Conservation (phyloP, 2,113 vertebrate species). For the Grallaria varia region DNA sequence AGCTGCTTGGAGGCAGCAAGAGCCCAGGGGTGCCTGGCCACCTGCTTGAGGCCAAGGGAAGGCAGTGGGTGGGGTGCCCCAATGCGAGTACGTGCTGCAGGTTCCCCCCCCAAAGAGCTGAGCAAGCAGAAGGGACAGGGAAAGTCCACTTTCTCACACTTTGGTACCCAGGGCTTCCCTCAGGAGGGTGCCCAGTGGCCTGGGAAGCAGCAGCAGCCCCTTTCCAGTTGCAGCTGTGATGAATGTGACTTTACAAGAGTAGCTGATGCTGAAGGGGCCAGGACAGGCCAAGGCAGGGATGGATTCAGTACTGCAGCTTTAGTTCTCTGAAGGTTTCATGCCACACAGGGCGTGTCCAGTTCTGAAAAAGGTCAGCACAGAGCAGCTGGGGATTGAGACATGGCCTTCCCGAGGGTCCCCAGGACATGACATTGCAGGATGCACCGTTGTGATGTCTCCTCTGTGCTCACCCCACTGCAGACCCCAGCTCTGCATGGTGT, state of each 20-base stretch:
- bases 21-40: background rate
- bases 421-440: background rate
- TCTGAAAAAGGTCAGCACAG: background rate
- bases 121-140: background rate
- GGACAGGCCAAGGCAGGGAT: background rate
- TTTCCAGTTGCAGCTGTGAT: background rate
- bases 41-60: background rate
- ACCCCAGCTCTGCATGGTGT: rapidly evolving
- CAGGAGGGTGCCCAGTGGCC: background rate
- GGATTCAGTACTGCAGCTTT: background rate
- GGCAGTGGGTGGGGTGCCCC: rapidly evolving
- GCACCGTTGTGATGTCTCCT: rapidly evolving
- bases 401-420: background rate
- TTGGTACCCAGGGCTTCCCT: background rate
- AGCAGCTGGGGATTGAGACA: background rate
- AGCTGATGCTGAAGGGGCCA: background rate
- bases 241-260: background rate
- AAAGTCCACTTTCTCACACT: background rate
- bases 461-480: background rate
- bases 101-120: background rate
- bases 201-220: background rate
- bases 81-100: background rate
- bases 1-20: background rate
- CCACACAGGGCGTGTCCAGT: background rate
- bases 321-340: background rate